These are phyloP conservation scores for Phyllostomus discolor DNA, from an alignment of 2,113 vertebrate species.

Conservation along the genomic window DNA sequence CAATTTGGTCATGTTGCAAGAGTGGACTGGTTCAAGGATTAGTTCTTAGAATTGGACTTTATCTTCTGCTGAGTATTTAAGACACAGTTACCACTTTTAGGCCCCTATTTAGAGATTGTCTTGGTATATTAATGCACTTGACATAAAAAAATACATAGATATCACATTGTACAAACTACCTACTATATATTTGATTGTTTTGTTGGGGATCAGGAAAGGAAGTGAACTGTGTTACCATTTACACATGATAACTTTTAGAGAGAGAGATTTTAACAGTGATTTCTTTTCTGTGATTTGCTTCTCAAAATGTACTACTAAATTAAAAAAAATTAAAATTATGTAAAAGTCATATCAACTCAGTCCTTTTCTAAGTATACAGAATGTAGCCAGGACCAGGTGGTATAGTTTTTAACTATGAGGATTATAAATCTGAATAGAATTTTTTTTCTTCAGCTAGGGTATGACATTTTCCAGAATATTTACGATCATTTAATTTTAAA, in stretches of 20 bases:
- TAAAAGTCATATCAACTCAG: background rate
- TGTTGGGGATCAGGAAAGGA: background rate
- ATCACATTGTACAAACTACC: background rate
- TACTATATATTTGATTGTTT: background rate
- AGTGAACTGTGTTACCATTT: background rate
- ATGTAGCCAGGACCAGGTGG: background rate
- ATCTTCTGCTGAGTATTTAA: background rate
- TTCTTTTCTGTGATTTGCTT: background rate
- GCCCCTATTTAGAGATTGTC: background rate
- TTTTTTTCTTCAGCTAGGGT: background rate
- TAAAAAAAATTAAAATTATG: background rate
- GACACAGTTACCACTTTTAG: background rate
- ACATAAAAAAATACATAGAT: background rate
- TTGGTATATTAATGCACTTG: background rate
- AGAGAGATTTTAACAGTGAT: background rate
- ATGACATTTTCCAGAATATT: background rate
- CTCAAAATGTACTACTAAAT: background rate
- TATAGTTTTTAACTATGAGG: background rate
- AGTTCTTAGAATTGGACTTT: background rate
- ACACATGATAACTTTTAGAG: background rate
- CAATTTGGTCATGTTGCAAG: background rate
- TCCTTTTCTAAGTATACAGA: constrained; percentile 5
- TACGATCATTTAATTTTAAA: constrained; percentile 20
- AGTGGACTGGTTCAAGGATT: background rate
- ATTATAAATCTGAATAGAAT: background rate